Evolutionary conservation across 2,888 invertebrate species (phyloP).

Genomic region (Mantis religiosa): DNA sequence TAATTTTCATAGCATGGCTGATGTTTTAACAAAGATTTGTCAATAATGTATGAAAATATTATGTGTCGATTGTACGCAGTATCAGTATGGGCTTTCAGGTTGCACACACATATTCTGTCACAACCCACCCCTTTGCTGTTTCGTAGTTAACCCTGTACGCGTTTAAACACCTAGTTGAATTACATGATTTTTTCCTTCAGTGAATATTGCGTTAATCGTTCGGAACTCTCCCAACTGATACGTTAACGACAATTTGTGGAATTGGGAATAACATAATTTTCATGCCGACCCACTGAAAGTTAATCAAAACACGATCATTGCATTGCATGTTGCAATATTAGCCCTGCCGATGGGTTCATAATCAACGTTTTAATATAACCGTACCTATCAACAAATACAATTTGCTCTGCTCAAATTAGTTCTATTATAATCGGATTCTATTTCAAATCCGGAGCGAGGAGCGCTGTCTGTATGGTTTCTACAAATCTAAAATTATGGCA

Average conservation of each 20-base stretch:
- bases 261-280: not conserved
- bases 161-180: not conserved
- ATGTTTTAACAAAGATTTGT: too few species aligned
- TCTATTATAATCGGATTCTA: not conserved
- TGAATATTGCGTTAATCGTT: not conserved
- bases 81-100: not conserved
- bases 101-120: not conserved
- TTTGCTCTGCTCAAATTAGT: not conserved
- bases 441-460: not conserved
- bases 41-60: too few species aligned
- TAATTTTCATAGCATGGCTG: too few species aligned
- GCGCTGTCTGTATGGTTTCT: not conserved
- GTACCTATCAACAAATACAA: conserved; percentile 14
- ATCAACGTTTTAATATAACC: conserved; percentile 11
- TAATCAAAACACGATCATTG: conserved; percentile 11
- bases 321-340: not conserved
- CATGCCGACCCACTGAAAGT: not conserved
- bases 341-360: not conserved
- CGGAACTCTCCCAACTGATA: not conserved
- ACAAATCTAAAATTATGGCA: not conserved
- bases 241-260: not conserved
- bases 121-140: not conserved
- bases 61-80: too few species aligned
- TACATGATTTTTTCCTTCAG: not conserved
- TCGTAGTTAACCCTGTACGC: not conserved